These are phyloP conservation scores for Micrasema longulum DNA, from an alignment of 1,140 invertebrate species.

Conservation along the genomic window DNA sequence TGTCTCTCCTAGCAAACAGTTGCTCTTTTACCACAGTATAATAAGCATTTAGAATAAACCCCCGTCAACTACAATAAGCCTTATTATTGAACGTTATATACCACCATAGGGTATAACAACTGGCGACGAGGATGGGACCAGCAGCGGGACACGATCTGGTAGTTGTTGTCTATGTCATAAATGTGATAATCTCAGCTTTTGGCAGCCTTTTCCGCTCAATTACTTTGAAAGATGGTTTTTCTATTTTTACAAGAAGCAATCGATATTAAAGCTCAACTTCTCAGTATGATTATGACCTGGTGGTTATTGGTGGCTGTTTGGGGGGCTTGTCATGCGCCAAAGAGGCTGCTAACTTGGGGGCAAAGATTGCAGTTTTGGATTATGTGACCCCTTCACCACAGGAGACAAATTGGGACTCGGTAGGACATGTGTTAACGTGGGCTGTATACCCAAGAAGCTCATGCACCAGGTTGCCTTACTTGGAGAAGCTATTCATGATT, in stretches of 20 bases:
- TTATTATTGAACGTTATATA: too few species aligned
- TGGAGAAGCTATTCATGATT: slow-evolving; percentile 85
- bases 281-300: slow-evolving; percentile 85
- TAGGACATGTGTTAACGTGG: slow-evolving; percentile 97
- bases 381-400: slow-evolving; percentile 89
- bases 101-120: too few species aligned
- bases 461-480: slow-evolving; percentile 95
- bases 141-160: slow-evolving; percentile 6
- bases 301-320: slow-evolving; percentile 95
- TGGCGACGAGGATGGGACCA: too few species aligned
- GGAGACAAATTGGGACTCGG: slow-evolving; percentile 93
- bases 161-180: slow-evolving; percentile 46
- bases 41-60: too few species aligned
- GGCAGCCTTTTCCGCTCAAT: slow-evolving; percentile 16
- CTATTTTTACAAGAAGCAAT: slow-evolving; percentile 24
- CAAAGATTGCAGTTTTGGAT: slow-evolving; percentile 94
- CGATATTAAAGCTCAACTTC: slow-evolving; percentile 60
- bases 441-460: slow-evolving; percentile 97
- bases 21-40: too few species aligned
- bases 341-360: slow-evolving; percentile 86
- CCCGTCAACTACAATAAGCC: too few species aligned
- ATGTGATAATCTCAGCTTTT: slow-evolving; percentile 32
- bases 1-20: too few species aligned
- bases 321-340: slow-evolving; percentile 94
- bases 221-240: slow-evolving; percentile 24